Base-by-base conservation (phyloP, 2,888 invertebrate genomes). In the Criorhina ranunculi region DNA sequence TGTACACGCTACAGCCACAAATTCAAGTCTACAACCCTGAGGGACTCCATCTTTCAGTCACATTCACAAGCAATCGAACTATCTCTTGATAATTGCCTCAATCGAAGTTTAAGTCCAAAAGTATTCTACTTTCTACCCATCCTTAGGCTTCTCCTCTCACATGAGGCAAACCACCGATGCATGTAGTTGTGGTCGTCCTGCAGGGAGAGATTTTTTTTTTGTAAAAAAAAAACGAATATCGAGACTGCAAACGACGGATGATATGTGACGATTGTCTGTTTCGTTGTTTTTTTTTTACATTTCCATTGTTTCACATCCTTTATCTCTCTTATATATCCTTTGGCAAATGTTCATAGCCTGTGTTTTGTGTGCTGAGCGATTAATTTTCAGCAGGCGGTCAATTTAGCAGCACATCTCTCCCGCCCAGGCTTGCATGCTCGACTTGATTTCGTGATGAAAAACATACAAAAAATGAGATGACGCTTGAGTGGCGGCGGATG, bases 361-460 rank as follows among this genome's bases (percentile, higher is more conserved):
- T 81, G 66, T 77, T 81, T 81, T 72, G 64, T 80, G 70, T 59
- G 81, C 66, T 81, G 86, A 86, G 76, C 87, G 87, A 87, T 87
- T 87, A 83, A 87, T 87, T 87, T 87, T 66, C 89, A 89, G 90
- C 91, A 89, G 91, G 90, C 90, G 90, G 92, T 91, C 90, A 91
- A 90, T 91, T 91, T 90, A 91, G 88, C 89, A 89, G 89, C 90
- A n/a, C n/a, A 87, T 90, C 90, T 90, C 90, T 90, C 87, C 88
- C 89, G 88, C 88, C 87, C 82, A 83, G 75, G 37, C 64, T 24
- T 29, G 15, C 19, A 37, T 60, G n/a, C 53, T 51, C 17, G 57
- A 42, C 51, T 66, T 81, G 76, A 72, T 82, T 70, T 64, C 29
- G 37, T 76, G 80, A 72, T 66, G 76, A 81, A 77, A 81, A 72